Conservation (phyloP, 2,797 vertebrate species). For the Parauchenoglanis ngamensis region DNA sequence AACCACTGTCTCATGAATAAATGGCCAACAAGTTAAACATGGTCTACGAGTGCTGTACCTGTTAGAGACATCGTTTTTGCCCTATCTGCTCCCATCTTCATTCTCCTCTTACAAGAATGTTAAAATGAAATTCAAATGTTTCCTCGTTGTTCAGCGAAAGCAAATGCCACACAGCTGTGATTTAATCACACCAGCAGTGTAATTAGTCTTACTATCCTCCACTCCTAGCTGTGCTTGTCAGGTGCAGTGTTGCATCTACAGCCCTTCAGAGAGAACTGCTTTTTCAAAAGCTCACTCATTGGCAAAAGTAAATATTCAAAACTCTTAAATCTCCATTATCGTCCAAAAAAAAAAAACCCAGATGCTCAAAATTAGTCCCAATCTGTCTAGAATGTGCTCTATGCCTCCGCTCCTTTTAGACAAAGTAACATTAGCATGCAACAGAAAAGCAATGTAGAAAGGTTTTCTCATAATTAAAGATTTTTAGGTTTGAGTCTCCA, state of each 20-base stretch:
- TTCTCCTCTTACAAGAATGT: slow-evolving; percentile 60
- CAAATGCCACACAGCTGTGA: slow-evolving; percentile 44
- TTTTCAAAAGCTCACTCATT: background rate
- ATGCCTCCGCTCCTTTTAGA: background rate
- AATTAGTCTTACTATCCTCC: slow-evolving; percentile 35
- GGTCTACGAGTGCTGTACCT: background rate
- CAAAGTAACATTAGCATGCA: background rate
- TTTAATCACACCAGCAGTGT: slow-evolving; percentile 38
- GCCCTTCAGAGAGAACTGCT: background rate
- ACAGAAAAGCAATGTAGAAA: background rate
- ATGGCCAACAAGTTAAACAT: slow-evolving; percentile 70
- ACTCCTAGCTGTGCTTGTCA: slow-evolving; percentile 13
- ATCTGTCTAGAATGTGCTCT: background rate
- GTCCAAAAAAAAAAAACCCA: background rate
- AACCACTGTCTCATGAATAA: slow-evolving; percentile 73
- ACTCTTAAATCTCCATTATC: background rate
- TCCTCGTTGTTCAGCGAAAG: slow-evolving; percentile 41
- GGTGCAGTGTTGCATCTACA: slow-evolving; percentile 7
- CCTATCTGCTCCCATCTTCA: slow-evolving; percentile 60
- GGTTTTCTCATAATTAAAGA: background rate
- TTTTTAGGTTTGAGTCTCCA: background rate
- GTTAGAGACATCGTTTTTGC: background rate
- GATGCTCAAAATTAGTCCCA: background rate
- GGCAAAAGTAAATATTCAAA: background rate
- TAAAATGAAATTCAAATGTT: slow-evolving; percentile 53